Evolutionary conservation across 2,888 invertebrate species (phyloP), one percentile per base, ranked within the genome.

Genomic region (Arge pagana): DNA sequence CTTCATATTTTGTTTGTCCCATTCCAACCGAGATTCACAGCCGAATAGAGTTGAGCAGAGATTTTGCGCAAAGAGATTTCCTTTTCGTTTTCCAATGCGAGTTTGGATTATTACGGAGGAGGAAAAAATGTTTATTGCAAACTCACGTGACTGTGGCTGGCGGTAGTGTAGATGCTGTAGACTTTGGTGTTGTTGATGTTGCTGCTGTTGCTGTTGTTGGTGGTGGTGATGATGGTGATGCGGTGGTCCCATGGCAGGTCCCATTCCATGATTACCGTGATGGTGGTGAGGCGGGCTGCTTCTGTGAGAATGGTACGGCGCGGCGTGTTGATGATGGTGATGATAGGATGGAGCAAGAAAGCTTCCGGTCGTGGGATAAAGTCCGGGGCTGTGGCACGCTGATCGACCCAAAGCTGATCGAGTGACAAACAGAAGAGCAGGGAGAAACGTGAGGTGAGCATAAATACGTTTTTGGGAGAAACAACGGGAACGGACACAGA

Each of bases 311-410:
- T 74, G 74, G 58, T 72, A 70, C 59, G 71, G 71, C 43, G 72
- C 70, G 48, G 72, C 71, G 57, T 75, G 74, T 55, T 74, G 75
- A 52, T 74, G 74, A 57, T 72, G 72, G 28, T 67, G 66, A 30
- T 64, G 75, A 55, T 73, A 60, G 54, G 74, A 70, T 43, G 77
- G 76, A 50, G 76, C 72, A 52, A 77, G 60, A 58, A 77, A 77
- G 49, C 74, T 71, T 35, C 67, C 69, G 50, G 72, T 61, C 50
- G 71, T 67, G 36, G 68, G 71, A 57, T 76, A 76, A 40, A 75
- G 67, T 35, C 74, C 73, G 10, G 76, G 76, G 64, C 76, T 76
- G 68, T 76, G 76, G 53, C 74, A 75, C 55, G 73, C 71, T 54
- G 72, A 66, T 62, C 73, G 70, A 56, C 72, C 72, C 13, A 73